These are phyloP conservation scores for Agonopterix heracliana DNA, from an alignment of 2,888 invertebrate species.

Conservation along the genomic window DNA sequence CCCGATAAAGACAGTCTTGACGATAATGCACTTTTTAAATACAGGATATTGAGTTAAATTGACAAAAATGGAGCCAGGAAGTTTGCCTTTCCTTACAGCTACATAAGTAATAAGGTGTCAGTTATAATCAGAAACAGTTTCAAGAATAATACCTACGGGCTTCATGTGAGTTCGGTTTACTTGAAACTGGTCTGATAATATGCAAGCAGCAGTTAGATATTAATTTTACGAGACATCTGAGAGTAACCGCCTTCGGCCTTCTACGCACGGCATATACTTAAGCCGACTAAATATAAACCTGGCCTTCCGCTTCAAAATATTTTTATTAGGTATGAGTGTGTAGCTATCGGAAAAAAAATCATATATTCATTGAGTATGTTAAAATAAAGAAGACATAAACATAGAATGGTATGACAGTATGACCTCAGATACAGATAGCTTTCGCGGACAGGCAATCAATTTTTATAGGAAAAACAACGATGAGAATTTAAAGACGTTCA, in stretches of 20 bases:
- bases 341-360: not conserved
- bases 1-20: not conserved
- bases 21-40: conserved; percentile 3
- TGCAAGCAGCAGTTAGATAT: conserved; percentile 55
- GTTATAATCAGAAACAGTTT: conserved; percentile 47
- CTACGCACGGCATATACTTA: conserved; percentile 26
- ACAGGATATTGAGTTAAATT: conserved; percentile 1
- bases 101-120: conserved; percentile 52
- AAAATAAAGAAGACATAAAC: too few species aligned
- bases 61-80: conserved; percentile 19
- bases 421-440: conserved; percentile 24
- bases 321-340: conserved; percentile 6
- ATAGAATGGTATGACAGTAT: not conserved
- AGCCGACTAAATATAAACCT: conserved; percentile 34
- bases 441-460: conserved; percentile 24
- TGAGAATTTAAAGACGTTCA: conserved; percentile 18
- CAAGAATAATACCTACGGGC: conserved; percentile 39
- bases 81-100: conserved; percentile 35
- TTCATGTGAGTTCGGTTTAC: conserved; percentile 46
- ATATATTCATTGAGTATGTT: too few species aligned
- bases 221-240: conserved; percentile 65
- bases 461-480: conserved; percentile 29
- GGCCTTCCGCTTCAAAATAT: conserved; percentile 31
- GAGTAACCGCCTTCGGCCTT: conserved; percentile 53
- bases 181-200: conserved; percentile 60